A percentile compares a stretch with the other conserved stretches of the same genome.
Conservation (phyloP, 1,140 invertebrate species). For the Monomorium pharaonis region DNA sequence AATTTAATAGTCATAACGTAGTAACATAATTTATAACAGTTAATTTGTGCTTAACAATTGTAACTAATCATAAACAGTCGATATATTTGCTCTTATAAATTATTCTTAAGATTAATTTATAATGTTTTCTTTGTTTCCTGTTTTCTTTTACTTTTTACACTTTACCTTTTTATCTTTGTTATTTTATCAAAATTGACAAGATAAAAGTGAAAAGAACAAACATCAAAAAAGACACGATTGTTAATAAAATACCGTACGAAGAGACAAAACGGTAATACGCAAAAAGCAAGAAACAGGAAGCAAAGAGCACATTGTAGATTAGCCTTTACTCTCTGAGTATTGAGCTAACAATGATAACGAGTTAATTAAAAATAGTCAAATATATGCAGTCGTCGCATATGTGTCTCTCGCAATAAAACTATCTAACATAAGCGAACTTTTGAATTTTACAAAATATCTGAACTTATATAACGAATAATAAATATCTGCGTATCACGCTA, state of each 20-base stretch:
- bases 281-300: too few species aligned
- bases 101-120: conserved; percentile 6
- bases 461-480: conserved; percentile 20
- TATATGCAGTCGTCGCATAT: neutral
- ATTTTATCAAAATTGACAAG: too few species aligned
- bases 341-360: conserved; percentile 40
- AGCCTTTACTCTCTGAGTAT: neutral
- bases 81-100: conserved; percentile 31
- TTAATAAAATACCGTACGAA: too few species aligned
- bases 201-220: too few species aligned
- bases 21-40: too few species aligned
- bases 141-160: too few species aligned
- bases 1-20: conserved; percentile 27
- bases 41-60: conserved; percentile 21
- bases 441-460: conserved; percentile 16
- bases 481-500: conserved; percentile 7
- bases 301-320: too few species aligned
- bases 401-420: neutral
- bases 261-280: too few species aligned
- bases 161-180: too few species aligned
- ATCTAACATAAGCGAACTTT: neutral
- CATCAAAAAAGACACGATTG: too few species aligned
- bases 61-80: conserved; percentile 29
- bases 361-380: conserved; percentile 11
- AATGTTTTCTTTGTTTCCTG: too few species aligned